These are phyloP conservation scores for Poecile montanus DNA, from an alignment of 2,797 vertebrate genomes.

Conservation along the genomic window DNA sequence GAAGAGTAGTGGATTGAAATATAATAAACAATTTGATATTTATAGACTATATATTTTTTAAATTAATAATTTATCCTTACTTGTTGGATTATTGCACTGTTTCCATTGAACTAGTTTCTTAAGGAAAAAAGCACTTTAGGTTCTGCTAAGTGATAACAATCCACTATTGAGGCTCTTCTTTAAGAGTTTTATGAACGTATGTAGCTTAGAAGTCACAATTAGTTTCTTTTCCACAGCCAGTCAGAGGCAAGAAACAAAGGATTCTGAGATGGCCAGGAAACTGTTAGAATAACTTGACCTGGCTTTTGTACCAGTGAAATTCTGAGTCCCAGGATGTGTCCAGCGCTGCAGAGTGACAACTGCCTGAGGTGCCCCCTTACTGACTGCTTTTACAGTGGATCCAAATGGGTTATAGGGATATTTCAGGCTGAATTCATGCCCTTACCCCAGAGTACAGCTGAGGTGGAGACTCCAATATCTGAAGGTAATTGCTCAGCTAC, in stretches of 20 bases:
- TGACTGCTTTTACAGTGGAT: neutral
- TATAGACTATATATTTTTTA: neutral
- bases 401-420: neutral
- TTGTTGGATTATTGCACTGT: neutral
- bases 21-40: neutral
- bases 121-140: neutral
- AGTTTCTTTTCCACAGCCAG: neutral
- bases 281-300: neutral
- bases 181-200: neutral
- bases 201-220: neutral
- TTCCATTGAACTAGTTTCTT: too few relatives aligned
- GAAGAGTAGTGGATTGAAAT: neutral
- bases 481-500: slow-evolving; percentile 38
- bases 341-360: neutral
- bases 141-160: neutral
- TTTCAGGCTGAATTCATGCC: neutral
- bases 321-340: neutral
- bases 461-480: slow-evolving; percentile 18
- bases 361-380: neutral
- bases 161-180: neutral
- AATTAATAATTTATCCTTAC: neutral
- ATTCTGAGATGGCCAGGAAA: neutral
- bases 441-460: neutral
- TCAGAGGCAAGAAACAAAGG: neutral
- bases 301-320: neutral